Base-by-base conservation (phyloP, 2,113 vertebrate genomes). In the Sinosuthora webbiana region DNA sequence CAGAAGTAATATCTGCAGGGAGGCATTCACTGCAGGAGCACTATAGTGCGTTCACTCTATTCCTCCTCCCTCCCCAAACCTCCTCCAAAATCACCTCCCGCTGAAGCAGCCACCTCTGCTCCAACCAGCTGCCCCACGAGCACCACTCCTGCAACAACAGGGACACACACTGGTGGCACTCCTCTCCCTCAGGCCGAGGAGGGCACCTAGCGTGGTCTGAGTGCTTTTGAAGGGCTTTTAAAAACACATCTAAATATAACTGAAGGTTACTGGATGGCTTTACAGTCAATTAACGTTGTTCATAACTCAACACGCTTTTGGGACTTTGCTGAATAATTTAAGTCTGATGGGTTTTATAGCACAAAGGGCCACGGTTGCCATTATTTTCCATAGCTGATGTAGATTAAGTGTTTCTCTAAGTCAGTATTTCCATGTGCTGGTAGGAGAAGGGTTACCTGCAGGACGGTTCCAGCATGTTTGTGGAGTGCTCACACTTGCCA, bases 401-500 rank as follows among this genome's bases (percentile, higher is more conserved):
- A 57, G 35, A 92, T 28, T 1, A 68, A 45, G 44, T 41, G 28
- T 42, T 74, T 87, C 68, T 70, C 1, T 60, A 80, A 84, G 62
- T 83, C 55, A 84, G 0, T 63, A 42, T 78, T 57, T 89, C 85
- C 67, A 30, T 2, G 35, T 5, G 67, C 75, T 41, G 62, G 42
- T 7, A 71, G 39, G 28, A 87, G 41, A 92, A 92, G 55, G 27
- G 42, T 97, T 99, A 99, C 99, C 99, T 99, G 99, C 99, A 99
- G 73, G 99, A 99, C 0, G 99, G 99, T 96, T 99, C 98, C 95
- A 98, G 98, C 98, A 98, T 98, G 78, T 98, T 98, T 75, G 98
- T 98, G 83, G 99, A 98, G 95, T 99, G 99, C 96, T 99, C 99
- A 76, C 99, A 99, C 96, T 99, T 99, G 93, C 99, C 99, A 7